Base-by-base conservation (phyloP, 2,797 vertebrate species). In the Momotus momota region DNA sequence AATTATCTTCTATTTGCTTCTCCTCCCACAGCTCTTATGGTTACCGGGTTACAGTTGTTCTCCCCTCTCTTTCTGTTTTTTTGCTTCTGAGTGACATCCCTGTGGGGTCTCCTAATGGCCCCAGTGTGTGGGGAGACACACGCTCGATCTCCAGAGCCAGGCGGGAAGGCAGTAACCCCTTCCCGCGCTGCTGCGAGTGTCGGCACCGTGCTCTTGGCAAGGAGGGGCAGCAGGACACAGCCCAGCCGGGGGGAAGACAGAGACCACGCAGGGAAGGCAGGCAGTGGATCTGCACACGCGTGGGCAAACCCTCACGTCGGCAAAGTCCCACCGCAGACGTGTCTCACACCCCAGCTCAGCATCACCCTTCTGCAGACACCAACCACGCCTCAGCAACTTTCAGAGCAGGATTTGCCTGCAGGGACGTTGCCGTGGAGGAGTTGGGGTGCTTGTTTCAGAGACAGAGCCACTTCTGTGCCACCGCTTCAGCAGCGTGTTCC, bases 11-110 rank as follows among this genome's bases (percentile, higher is more conserved):
- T 94, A 41, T 96, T 97, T 94, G 94, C 95, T 94, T 90, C 91
- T 94, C 91, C 96, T 94, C 96, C 96, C 91, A 93, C 96, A 93
- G 91, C 67, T 95, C 82, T 93, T 13, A 80, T 49, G 88, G 96
- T 96, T 97, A 96, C 96, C 58, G 90, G 90, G 93, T 96, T 96
- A 96, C 96, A 93, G 81, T 64, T 93, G 83, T 94, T 91, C 58
- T 73, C 70, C 86, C 55, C 66, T 70, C 49, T 82, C 78, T 27
- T 82, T 69, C 46, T 12, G 33, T 46, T 46, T 71, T 23, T 5
- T 64, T 18, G 12, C 40, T 66, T 73, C 57, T 81, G 90, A 94
- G 82, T 83, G 93, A 93, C 91, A 73, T 86, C 77, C 33, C 91
- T 35, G 80, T 40, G 90, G 91, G 96, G 94, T 96, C 21, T 35